Evolutionary conservation across 2,113 vertebrate genomes (phyloP), one percentile per base, ranked within the genome.

Genomic region (Daubentonia madagascariensis): DNA sequence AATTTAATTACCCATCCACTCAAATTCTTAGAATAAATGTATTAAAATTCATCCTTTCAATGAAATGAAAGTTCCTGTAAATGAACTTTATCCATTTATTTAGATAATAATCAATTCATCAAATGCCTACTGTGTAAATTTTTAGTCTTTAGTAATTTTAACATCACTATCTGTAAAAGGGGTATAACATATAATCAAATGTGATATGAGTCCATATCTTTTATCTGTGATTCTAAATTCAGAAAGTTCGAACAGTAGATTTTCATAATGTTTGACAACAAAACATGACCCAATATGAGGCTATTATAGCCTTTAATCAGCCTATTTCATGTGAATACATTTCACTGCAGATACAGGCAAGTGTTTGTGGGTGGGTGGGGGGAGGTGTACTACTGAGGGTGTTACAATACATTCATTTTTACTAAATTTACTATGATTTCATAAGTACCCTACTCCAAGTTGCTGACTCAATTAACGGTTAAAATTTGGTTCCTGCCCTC

Each of bases 31-130:
- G 35, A 85, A 50, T 87, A 79, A 68, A 43, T 30, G 45, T 95
- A 30, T 61, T 92, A 81, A 70, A 93, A 88, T 72, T 78, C 35
- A 92, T 65, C 23, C 81, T 95, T 84, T 81, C 63, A 59, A 43
- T 45, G 37, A 95, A 90, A 89, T 68, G 37, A 57, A 96, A 87
- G 18, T 65, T 92, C n/a, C 72, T 83, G 84, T 52, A 59, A 61
- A 54, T 25, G 35, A 40, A 91, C 28, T 63, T 95, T 79, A 85
- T 45, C 75, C 25, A 80, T 54, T 90, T 84, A 61, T 9, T 68
- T 86, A 54, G 59, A 79, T 40, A 91, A 48, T 54, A 85, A 86
- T 2, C 30, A 59, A 80, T 59, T 84, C 86, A 72, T 65, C 52
- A 73, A 93, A 73, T 14, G 35, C 11, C 59, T 59, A 23, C 43